Conservation (phyloP, 2,888 invertebrate species). For the Lasius platythorax region DNA sequence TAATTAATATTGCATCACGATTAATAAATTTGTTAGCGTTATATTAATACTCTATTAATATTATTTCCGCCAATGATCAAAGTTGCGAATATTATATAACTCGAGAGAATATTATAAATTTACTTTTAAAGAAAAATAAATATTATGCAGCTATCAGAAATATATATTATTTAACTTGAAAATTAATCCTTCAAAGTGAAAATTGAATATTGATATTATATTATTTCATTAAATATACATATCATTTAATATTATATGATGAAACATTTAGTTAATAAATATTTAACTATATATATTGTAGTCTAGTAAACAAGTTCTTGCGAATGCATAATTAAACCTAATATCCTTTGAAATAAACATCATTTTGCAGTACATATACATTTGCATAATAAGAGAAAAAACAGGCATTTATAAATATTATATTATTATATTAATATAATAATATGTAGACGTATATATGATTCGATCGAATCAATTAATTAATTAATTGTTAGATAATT, state of each 20-base stretch:
- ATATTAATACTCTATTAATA: conserved; percentile 22
- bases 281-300: background rate
- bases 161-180: background rate
- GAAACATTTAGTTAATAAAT: conserved; percentile 39
- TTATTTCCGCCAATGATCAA: background rate
- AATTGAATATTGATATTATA: conserved; percentile 25
- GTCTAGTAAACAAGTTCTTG: conserved; percentile 9
- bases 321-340: conserved; percentile 18
- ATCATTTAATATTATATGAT: conserved; percentile 22
- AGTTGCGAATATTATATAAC: background rate
- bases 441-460: background rate
- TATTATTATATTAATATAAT: background rate
- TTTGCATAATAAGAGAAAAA: background rate
- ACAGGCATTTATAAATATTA: conserved; percentile 10
- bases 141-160: background rate
- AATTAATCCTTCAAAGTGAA: conserved; percentile 13
- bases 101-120: conserved; percentile 1
- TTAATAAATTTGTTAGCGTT: conserved; percentile 8
- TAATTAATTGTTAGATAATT: conserved; percentile 17
- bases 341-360: conserved; percentile 15
- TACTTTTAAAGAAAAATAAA: conserved; percentile 15
- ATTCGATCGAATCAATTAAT: conserved; percentile 16
- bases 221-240: background rate
- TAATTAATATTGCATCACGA: background rate
- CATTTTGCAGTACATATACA: background rate